phyloP scores from a whole-genome alignment of 2,797 vertebrate genomes.

The Enteromius viviparus region DNA sequence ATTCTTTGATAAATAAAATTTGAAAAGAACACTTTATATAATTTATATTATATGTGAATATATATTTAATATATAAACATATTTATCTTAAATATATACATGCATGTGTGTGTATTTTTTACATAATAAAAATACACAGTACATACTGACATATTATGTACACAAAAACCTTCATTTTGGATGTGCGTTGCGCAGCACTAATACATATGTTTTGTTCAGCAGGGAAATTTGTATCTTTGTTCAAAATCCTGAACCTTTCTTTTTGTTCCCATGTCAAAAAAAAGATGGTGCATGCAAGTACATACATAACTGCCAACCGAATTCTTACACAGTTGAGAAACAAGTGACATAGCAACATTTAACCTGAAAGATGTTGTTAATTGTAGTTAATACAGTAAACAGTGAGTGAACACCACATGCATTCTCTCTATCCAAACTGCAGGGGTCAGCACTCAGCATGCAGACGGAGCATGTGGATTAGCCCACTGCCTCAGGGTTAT shows the following conservation, averaged over 20 bases:
- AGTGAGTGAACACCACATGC: conserved; percentile 24
- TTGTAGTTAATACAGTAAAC: neutral
- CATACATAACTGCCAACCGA: neutral
- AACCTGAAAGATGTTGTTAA: conserved; percentile 6
- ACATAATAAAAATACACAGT: too few species aligned
- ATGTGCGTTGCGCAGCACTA: too few species aligned
- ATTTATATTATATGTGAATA: too few species aligned
- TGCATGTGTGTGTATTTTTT: too few species aligned
- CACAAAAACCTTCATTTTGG: too few species aligned
- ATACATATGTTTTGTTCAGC: too few species aligned
- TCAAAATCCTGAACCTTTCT: neutral
- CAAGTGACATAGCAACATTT: neutral
- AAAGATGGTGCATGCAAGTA: neutral
- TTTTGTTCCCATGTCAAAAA: neutral
- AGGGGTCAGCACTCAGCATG: conserved; percentile 58
- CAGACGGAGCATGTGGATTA: conserved; percentile 40
- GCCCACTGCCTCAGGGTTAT: conserved; percentile 46
- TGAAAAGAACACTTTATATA: neutral
- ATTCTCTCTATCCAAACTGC: conserved; percentile 43
- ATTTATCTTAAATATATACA: too few species aligned
- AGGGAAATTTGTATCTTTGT: neutral
- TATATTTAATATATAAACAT: too few species aligned
- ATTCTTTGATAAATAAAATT: neutral
- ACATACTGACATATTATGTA: too few species aligned
- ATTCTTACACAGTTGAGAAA: neutral